Conservation (phyloP, 2,888 invertebrate genomes). For the Teinopalpus imperialis region DNA sequence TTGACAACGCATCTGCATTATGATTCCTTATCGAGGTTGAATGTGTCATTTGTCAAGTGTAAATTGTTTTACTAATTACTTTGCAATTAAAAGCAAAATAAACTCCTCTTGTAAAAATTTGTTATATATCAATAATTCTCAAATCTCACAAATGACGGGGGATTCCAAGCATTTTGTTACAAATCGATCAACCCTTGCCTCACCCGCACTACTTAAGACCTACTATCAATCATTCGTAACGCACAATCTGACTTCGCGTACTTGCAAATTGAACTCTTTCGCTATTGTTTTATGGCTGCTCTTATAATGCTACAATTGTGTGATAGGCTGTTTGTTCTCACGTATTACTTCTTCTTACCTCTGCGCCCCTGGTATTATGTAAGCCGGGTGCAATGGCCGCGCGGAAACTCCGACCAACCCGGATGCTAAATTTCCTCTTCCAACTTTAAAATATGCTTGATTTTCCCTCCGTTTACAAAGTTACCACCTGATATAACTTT, state of each 20-base stretch:
- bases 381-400: slow-evolving; percentile 79
- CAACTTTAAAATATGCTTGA: slow-evolving; percentile 1
- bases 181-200: slow-evolving; percentile 69
- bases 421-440: slow-evolving; percentile 51
- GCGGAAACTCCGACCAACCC: slow-evolving; percentile 58
- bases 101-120: too few relatives aligned
- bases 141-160: too few relatives aligned
- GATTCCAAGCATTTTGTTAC: slow-evolving; percentile 32
- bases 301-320: slow-evolving; percentile 36
- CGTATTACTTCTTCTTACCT: slow-evolving; percentile 64
- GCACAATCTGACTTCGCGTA: slow-evolving; percentile 44
- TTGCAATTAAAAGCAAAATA: too few relatives aligned
- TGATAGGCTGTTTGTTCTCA: slow-evolving; percentile 40
- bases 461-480: neutral
- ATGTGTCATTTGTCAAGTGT: too few relatives aligned
- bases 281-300: slow-evolving; percentile 45
- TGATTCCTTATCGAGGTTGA: too few relatives aligned
- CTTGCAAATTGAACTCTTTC: slow-evolving; percentile 52
- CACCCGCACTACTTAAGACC: slow-evolving; percentile 50
- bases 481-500: too few relatives aligned
- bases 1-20: too few relatives aligned
- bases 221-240: slow-evolving; percentile 67
- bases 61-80: too few relatives aligned
- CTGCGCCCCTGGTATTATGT: slow-evolving; percentile 76
- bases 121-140: too few relatives aligned